Base-by-base conservation (phyloP, 2,888 invertebrate species). In the Osmoderma eremita region DNA sequence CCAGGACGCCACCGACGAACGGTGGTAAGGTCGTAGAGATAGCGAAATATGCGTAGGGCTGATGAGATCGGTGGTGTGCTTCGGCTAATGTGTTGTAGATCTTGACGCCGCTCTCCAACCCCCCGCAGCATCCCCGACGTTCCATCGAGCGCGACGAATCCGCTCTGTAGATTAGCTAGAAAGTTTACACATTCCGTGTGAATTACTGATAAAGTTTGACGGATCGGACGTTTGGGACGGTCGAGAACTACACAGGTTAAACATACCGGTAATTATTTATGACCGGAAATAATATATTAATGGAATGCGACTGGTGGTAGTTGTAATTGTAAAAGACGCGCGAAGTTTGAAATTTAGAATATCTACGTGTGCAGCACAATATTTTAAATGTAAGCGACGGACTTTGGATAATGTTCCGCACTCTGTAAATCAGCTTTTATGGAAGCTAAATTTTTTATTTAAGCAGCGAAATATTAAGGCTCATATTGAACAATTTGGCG, bases 111-210 rank as follows among this genome's bases (percentile, higher is more conserved):
- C 38, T n/a, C 15, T 12, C 42, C 12, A 42, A 3, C 17, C 45
- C 3, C 4, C 45, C 10, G 20, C 24, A 30, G 24, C 30, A 24
- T 12, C 30, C 48, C 30, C 12, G 2, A 13, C 18, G 6, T 12
- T 36, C 45, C 45, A 45, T 30, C 15, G 20, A 36, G 30, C 56
- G 56, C n/a, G 41, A 30, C 45, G 58, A 42, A 58, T 63, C 51
- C 51, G 41, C 63, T 51, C 63, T 38, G 41, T 51, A 63, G 63
- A 63, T 63, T 63, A 63, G 63, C 53, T 17, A n/a, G n/a, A 13
- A 63, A 63, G 51, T 63, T 63, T 63, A 63, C 63, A 63, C 63
- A 63, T 42, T 63, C 53, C 49, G 51, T 63, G 63, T 63, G 63
- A 63, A 63, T 63, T 41, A 63, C 51, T 41, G 63, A 53, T 63